Evolutionary conservation across 2,888 invertebrate species (phyloP).

Genomic region (Cataglyphis altisquamis): DNA sequence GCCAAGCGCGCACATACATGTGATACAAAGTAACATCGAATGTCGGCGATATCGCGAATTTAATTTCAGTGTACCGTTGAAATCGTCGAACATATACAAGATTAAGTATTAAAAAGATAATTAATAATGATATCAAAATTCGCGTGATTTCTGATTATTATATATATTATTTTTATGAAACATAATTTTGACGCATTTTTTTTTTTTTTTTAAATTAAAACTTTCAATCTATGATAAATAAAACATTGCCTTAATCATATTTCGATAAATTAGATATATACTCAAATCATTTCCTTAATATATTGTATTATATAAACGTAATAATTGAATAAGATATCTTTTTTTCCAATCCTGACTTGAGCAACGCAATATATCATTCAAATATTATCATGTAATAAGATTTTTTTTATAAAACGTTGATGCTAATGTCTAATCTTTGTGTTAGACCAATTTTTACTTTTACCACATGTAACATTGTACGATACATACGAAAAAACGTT

Average conservation of each 20-base stretch:
- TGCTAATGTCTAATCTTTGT: neutral
- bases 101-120: neutral
- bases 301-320: neutral
- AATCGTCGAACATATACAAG: neutral
- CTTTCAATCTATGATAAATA: constrained; percentile 12
- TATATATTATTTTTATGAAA: neutral
- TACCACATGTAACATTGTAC: neutral
- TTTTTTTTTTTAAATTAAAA: neutral
- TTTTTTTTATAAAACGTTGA: neutral
- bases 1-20: neutral
- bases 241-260: neutral
- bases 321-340: constrained; percentile 6
- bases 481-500: neutral
- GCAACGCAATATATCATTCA: neutral
- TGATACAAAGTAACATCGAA: neutral
- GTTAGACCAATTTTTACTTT: neutral
- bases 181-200: no score
- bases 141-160: neutral
- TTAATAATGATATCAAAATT: neutral
- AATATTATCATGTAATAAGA: neutral
- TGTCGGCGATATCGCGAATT: neutral
- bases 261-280: neutral
- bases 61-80: neutral
- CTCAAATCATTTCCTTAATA: neutral
- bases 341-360: neutral